phyloP scores from a whole-genome alignment of 1,140 invertebrate genomes.

The Heliconius hewitsoni region DNA sequence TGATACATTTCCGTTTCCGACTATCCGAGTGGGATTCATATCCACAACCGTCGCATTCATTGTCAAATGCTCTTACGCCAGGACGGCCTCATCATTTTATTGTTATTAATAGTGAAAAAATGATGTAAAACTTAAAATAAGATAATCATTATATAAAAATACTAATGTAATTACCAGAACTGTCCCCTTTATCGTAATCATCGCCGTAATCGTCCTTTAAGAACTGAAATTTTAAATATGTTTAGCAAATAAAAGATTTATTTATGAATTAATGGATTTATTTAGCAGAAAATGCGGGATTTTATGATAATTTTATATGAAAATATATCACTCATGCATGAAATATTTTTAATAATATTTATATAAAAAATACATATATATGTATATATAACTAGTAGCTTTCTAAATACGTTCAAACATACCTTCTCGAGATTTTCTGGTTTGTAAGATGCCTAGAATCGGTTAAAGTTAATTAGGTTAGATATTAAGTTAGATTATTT shows the following conservation, averaged over 20 bases:
- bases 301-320: not conserved
- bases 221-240: slow-evolving; percentile 14
- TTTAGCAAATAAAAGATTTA: too few species aligned
- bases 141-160: too few species aligned
- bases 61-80: too few species aligned
- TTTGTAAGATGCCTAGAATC: slow-evolving; percentile 16
- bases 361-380: too few species aligned
- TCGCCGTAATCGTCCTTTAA: not conserved
- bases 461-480: slow-evolving; percentile 18
- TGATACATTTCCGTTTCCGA: too few species aligned
- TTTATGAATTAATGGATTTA: too few species aligned
- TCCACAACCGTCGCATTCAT: too few species aligned
- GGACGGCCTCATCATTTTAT: too few species aligned
- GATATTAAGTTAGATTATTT: not conserved
- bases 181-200: slow-evolving; percentile 16
- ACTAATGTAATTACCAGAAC: not conserved
- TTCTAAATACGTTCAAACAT: not conserved
- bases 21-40: too few species aligned
- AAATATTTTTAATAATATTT: not conserved
- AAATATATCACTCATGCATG: not conserved
- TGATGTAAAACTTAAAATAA: too few species aligned
- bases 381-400: not conserved
- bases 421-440: slow-evolving; percentile 17
- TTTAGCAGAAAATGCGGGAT: too few species aligned
- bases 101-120: too few species aligned